Conservation (phyloP, 2,888 invertebrate species). For the Petrophora chlorosata region DNA sequence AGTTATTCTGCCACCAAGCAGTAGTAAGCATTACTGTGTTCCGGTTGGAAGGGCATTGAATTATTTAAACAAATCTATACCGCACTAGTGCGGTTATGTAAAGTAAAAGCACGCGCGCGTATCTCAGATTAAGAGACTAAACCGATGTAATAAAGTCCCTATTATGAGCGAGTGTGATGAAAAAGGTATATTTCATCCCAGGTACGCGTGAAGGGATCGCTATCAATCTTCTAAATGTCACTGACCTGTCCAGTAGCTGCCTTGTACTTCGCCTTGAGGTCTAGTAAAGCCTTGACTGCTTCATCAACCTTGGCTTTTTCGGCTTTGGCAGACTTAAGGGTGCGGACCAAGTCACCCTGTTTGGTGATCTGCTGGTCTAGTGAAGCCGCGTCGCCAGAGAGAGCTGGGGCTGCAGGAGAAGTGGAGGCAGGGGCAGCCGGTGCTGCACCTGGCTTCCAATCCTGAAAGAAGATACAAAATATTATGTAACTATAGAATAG, state of each 20-base stretch:
- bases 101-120: too few species aligned
- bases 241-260: constrained; percentile 55
- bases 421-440: constrained; percentile 27
- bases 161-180: too few species aligned
- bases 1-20: too few species aligned
- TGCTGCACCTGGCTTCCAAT: constrained; percentile 53
- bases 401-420: constrained; percentile 7
- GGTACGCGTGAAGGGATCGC: too few species aligned
- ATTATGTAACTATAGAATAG: too few species aligned
- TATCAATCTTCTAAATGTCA: not conserved
- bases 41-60: too few species aligned
- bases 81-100: too few species aligned
- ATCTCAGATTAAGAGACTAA: too few species aligned
- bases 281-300: constrained; percentile 81
- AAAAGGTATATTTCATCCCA: too few species aligned
- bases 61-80: too few species aligned
- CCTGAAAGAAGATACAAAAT: constrained; percentile 41
- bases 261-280: constrained; percentile 89
- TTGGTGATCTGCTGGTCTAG: constrained; percentile 61
- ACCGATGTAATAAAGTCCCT: too few species aligned
- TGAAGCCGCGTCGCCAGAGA: constrained; percentile 34
- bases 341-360: constrained; percentile 87
- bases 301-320: constrained; percentile 77
- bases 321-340: constrained; percentile 87
- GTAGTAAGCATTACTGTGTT: too few species aligned